Base-by-base conservation (phyloP, 2,797 vertebrate genomes). In the Mus spretus region DNA sequence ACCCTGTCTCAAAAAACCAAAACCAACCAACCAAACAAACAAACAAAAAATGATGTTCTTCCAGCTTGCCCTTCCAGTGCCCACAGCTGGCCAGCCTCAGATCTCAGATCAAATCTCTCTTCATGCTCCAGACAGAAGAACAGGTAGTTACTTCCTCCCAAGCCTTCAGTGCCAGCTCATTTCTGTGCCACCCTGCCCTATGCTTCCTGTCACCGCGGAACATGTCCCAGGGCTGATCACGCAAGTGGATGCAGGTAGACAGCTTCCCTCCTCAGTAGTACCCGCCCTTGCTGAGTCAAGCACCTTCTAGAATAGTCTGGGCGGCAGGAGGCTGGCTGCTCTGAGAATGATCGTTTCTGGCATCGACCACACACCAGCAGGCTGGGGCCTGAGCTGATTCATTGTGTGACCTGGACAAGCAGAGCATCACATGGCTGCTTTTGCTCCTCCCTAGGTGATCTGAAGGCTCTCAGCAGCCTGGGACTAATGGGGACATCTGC, bases 21-120 rank as follows among this genome's bases (percentile, higher is more conserved):
- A 55, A 55, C 2, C 10, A 53, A 53, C 9, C 9, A 53, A 50
- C 4, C 8, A 50, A 50, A 14, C 10, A 53, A 53, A 55, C 12
- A 55, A 55, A 55, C 12, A 75, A 80, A 89, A 85, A 70, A n/a
- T 0, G n/a, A 40, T n/a, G 0, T 84, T 88, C 74, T 88, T 77
- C 19, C 82, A 55, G 19, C 31, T 84, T 1, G 2, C 24, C 78
- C 72, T 94, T 95, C 89, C 79, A 94, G 4, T 55, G 3, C 93
- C 75, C 86, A 31, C 67, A 91, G 95, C 94, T 90, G 86, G 86
- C 72, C 75, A 31, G 84, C 67, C 88, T 94, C 93, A 47, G 91
- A 93, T 78, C 88, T 94, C 93, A 47, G 91, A 93, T 78, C 63
- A 91, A 78, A 70, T 84, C 78, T 80, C 50, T 84, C 72, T 85